Evolutionary conservation across 2,888 invertebrate species (phyloP).

Genomic region (Gymnoscelis rufifasciata): DNA sequence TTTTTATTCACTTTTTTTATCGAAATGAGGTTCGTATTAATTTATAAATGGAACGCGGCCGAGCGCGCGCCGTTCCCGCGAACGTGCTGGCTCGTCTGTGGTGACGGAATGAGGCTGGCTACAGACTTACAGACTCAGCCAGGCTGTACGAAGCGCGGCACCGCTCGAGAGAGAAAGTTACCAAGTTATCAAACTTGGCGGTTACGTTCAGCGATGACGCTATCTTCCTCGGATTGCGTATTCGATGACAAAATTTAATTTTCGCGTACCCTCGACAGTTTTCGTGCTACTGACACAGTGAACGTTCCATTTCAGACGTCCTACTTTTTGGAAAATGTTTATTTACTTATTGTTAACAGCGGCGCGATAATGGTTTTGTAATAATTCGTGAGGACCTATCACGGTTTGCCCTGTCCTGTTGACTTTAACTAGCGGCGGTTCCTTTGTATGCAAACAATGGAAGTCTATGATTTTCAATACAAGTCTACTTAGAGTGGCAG

Average conservation of each 20-base stretch:
- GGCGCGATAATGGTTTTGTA: slow-evolving; percentile 18
- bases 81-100: slow-evolving; percentile 57
- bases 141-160: slow-evolving; percentile 36
- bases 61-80: slow-evolving; percentile 61
- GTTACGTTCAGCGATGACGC: slow-evolving; percentile 75
- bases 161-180: slow-evolving; percentile 68
- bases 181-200: slow-evolving; percentile 72
- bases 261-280: slow-evolving; percentile 54
- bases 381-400: slow-evolving; percentile 24
- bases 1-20: slow-evolving; percentile 37
- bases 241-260: slow-evolving; percentile 72
- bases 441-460: slow-evolving; percentile 10
- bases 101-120: slow-evolving; percentile 59
- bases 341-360: slow-evolving; percentile 31
- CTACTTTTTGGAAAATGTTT: slow-evolving; percentile 52
- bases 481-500: not conserved
- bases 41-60: slow-evolving; percentile 37
- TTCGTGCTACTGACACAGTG: slow-evolving; percentile 71
- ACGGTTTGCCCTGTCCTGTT: slow-evolving; percentile 12
- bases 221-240: slow-evolving; percentile 69
- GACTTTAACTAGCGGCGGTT: not conserved
- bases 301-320: slow-evolving; percentile 47
- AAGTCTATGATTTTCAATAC: not conserved
- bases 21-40: slow-evolving; percentile 35
- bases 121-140: slow-evolving; percentile 14